These are phyloP conservation scores for Diadema setosum DNA, from an alignment of 35 echinoderm and acorn worm genomes.

Conservation along the genomic window DNA sequence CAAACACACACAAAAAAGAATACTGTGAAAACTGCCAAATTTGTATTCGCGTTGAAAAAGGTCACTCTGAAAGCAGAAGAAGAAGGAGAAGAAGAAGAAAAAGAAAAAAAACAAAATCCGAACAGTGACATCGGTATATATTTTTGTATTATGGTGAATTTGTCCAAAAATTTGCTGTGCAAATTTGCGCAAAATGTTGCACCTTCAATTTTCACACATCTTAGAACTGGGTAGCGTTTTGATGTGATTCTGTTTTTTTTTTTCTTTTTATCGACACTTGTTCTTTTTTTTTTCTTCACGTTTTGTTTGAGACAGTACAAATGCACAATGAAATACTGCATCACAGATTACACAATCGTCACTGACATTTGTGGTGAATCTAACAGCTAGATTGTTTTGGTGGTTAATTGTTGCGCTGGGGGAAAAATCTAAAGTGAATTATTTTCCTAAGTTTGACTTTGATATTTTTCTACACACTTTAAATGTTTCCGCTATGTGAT, in stretches of 20 bases:
- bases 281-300: no score
- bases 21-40: no score
- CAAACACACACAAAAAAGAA: no score
- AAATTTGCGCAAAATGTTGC: background rate
- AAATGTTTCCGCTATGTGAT: background rate
- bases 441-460: background rate
- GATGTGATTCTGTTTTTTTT: no score
- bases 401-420: background rate
- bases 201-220: background rate
- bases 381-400: background rate
- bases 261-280: no score
- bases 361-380: background rate
- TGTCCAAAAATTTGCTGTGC: background rate
- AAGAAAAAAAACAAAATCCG: no score
- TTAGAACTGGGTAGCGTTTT: no score
- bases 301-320: background rate
- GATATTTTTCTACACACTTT: slow-evolving; percentile 14
- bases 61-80: no score
- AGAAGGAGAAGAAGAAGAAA: no score
- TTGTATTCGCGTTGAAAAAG: no score
- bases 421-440: background rate
- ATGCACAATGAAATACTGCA: background rate
- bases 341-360: background rate
- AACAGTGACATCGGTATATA: background rate
- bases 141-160: background rate